Conservation (phyloP, 2,888 invertebrate species). For the Lutraria lutraria region DNA sequence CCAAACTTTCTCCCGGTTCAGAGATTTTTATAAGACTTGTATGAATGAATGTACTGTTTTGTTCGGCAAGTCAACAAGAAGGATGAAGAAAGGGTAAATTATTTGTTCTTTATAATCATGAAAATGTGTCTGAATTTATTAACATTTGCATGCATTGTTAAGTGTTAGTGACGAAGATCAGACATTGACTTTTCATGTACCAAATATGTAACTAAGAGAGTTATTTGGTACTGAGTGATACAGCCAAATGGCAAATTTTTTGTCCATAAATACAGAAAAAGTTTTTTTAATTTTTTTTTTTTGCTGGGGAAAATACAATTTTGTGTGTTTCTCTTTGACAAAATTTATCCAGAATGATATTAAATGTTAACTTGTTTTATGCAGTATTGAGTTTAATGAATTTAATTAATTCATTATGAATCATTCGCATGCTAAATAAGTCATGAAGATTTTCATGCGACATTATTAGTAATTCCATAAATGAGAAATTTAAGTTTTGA, state of each 20-base stretch:
- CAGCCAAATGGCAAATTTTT: too few species aligned
- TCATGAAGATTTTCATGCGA: not conserved
- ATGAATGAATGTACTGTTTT: not conserved
- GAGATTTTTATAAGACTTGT: not conserved
- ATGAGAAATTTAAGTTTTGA: not conserved
- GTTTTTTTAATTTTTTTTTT: not conserved
- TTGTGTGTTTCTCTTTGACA: not conserved
- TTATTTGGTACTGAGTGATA: not conserved
- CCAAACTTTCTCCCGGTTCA: not conserved
- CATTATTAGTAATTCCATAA: not conserved
- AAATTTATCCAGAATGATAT: slow-evolving; percentile 18
- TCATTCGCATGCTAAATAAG: too few species aligned
- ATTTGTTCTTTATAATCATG: slow-evolving; percentile 14
- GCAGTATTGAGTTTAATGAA: not conserved
- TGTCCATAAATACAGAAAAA: too few species aligned
- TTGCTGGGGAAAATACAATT: not conserved
- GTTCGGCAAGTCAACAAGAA: not conserved
- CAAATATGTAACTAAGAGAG: not conserved
- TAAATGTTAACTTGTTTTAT: not conserved
- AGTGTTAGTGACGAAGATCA: not conserved
- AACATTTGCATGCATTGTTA: slow-evolving; percentile 18
- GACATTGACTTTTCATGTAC: slow-evolving; percentile 3
- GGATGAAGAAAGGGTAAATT: slow-evolving; percentile 4
- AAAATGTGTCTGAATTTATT: slow-evolving; percentile 19
- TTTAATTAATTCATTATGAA: too few species aligned